Evolutionary conservation across 2,797 vertebrate genomes (phyloP).

Genomic region (Lagorchestes hirsutus): DNA sequence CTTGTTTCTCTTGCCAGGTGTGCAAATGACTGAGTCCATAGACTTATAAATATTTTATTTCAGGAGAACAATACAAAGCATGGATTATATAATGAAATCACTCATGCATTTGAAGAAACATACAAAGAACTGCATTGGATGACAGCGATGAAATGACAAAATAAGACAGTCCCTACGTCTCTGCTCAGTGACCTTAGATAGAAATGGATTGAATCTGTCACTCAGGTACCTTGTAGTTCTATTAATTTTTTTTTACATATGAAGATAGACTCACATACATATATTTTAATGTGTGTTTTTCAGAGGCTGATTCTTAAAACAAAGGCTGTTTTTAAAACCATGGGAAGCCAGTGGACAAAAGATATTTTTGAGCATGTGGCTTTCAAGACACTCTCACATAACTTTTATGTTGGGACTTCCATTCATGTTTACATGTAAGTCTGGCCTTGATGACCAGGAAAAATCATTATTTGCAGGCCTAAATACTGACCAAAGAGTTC

Average conservation of each 20-base stretch:
- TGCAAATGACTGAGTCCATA: background rate
- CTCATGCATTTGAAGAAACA: background rate
- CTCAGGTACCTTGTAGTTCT: background rate
- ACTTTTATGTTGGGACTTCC: background rate
- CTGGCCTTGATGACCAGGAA: background rate
- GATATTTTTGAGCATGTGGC: background rate
- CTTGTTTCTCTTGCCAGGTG: background rate
- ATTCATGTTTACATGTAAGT: background rate
- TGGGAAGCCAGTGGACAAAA: background rate
- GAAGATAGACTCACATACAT: background rate
- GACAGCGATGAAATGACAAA: background rate
- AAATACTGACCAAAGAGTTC: background rate
- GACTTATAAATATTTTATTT: background rate
- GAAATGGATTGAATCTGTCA: background rate
- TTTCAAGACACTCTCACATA: background rate
- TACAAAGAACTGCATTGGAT: background rate
- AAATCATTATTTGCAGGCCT: background rate
- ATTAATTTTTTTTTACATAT: background rate
- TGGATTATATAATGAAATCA: background rate
- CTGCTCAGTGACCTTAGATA: background rate
- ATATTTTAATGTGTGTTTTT: background rate
- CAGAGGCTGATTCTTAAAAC: background rate
- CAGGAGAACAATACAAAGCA: background rate
- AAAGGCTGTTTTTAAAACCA: background rate
- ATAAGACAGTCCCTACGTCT: background rate